Evolutionary conservation across 2,797 vertebrate species (phyloP), one percentile per base, ranked within the genome.

Genomic region (Nyctalus aviator): DNA sequence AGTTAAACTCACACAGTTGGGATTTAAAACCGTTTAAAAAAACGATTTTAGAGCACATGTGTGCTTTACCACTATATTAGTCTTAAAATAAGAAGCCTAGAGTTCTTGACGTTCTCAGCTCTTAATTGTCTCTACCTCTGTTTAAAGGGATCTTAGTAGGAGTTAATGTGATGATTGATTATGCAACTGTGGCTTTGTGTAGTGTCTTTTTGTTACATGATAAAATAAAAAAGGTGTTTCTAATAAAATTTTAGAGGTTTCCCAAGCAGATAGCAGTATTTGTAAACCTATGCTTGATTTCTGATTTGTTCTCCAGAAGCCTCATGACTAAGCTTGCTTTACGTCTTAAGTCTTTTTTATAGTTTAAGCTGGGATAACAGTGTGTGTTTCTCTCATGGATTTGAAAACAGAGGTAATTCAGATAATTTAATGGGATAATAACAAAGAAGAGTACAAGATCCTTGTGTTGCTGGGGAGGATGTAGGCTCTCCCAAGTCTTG

Each of bases 81-180:
- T 72, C 75, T 84, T 90, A 72, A 95, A 92, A 90, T 92, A 83
- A 72, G 68, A 86, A 68, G 62, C 21, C 59, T 77, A 27, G 10
- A 50, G 13, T 81, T 90, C 62, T 93, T 85, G 53, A 85, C 48
- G 23, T 35, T 93, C 68, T 91, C 46, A 88, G 27, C 6, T 15
- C 27, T 85, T 88, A 85, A 62, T 57, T 84, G n/a, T 89, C 14
- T 83, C 59, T 6, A 4, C 35, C 8, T 32, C 11, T 69, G 3
- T 85, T 90, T 75, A 83, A 93, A 82, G 50, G 18, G 4, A 13
- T 79, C 9, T 90, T 94, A 68, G 18, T 84, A 77, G 64, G 30
- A 0, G 13, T 69, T 91, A 57, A 88, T 88, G 41, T 78, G 21
- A 57, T 84, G 48, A 92, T 41, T 76, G 30, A 30, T 55, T 76